Base-by-base conservation (phyloP, 1,140 invertebrate genomes). In the Protaetia brevitarsis region DNA sequence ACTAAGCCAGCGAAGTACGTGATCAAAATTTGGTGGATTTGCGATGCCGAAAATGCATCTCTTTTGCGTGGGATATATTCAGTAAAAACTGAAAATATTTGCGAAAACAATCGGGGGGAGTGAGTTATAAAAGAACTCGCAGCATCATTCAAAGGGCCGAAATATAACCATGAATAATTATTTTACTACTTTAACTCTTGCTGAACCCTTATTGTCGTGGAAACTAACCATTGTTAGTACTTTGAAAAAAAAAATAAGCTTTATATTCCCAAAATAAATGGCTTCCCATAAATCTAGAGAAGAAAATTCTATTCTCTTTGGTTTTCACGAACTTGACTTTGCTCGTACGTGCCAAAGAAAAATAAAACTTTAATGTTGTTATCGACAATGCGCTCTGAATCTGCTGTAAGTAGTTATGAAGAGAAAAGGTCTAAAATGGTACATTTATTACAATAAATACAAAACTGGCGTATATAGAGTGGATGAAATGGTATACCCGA, bases 1-100 rank as follows among this genome's bases (percentile, higher is more conserved):
- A 74, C 73, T 1, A 83, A 82, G 68, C 79, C 78, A 61, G 73
- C 70, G 19, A 81, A 79, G 67, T 83, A 82, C 71, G 81, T 79
- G 2, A 76, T 82, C 37, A 82, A 82, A 71, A 68, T 78, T 37
- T 79, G 71, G 68, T 76, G 72, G 72, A 67, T 74, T 65, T 76
- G 73, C 64, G 72, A 74, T 59, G 69, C 58, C 3, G 63, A 63
- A 63, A 73, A 66, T 29, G 37, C 65, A 34, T 71, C 73, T 68
- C 70, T 69, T 69, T 21, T 72, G 11, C 29, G 41, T 26, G 70
- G 68, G 7, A 16, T 72, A 36, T 74, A 70, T 45, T 67, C 65
- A 28, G 73, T 66, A 28, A 71, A 72, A 65, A 26, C 30, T 11
- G 10, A 2, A 16, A 60, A 34, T 26, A 34, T 4, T 13, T 19